These are phyloP conservation scores for Halocynthia aurantium DNA, from an alignment of 23 tunicate genomes.

Conservation along the genomic window DNA sequence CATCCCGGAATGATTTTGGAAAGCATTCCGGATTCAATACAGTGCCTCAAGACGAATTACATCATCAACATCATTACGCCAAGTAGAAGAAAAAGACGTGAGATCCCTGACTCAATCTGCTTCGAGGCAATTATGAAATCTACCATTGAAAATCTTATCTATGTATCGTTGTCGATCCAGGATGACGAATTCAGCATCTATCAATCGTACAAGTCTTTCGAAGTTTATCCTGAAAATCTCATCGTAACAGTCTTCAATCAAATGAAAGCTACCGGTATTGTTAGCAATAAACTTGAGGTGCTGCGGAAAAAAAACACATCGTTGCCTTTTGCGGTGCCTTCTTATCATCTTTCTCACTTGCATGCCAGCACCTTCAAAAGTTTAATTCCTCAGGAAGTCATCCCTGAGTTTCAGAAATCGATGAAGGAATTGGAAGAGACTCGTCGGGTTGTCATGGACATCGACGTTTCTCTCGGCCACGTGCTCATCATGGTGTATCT, in stretches of 20 bases:
- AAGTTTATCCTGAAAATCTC: constrained; percentile 24
- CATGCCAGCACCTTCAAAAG: constrained; percentile 5
- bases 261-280: constrained; percentile 28
- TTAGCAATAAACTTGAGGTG: not conserved
- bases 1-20: constrained; percentile 10
- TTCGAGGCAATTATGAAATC: not conserved
- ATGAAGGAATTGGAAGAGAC: not conserved
- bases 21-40: constrained; percentile 11
- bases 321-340: constrained; percentile 16
- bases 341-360: constrained; percentile 17
- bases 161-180: constrained; percentile 28
- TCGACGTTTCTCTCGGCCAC: not conserved
- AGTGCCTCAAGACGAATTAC: not conserved
- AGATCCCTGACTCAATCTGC: not conserved
- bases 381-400: not conserved
- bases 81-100: not conserved
- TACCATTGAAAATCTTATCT: constrained; percentile 38
- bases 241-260: constrained; percentile 25
- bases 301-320: not conserved
- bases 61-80: constrained; percentile 1
- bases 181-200: constrained; percentile 64
- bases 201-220: constrained; percentile 57
- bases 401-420: constrained; percentile 4
- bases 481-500: constrained; percentile 19
- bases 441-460: not conserved